phyloP scores from a whole-genome alignment of 2,113 vertebrate genomes.

The Hipposideros armiger region DNA sequence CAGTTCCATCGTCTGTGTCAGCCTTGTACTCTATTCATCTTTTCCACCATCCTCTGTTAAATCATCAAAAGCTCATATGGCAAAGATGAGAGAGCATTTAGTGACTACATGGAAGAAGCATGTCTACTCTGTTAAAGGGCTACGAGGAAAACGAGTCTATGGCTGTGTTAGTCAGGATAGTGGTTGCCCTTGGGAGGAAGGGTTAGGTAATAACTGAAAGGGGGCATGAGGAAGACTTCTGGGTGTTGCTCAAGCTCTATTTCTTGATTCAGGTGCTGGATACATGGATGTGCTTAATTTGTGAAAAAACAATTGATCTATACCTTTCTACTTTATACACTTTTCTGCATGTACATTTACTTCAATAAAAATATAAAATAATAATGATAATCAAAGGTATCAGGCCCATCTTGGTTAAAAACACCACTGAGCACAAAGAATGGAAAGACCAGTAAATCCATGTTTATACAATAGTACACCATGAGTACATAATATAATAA shows the following conservation, averaged over 20 bases:
- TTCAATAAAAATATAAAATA: slow-evolving; percentile 17
- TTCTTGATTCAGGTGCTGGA: not conserved
- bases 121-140: not conserved
- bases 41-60: not conserved
- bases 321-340: not conserved
- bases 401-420: not conserved
- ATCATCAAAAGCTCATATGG: not conserved
- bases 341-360: not conserved
- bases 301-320: not conserved
- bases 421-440: not conserved
- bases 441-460: not conserved
- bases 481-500: not conserved
- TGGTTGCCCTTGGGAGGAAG: not conserved
- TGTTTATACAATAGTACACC: not conserved
- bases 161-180: not conserved
- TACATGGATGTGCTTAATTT: not conserved
- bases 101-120: not conserved
- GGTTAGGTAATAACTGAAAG: not conserved
- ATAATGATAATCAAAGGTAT: not conserved
- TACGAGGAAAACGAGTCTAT: slow-evolving; percentile 14
- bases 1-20: not conserved
- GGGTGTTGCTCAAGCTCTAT: not conserved
- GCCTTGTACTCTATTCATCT: not conserved
- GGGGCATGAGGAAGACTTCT: not conserved
- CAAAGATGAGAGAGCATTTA: slow-evolving; percentile 2